Base-by-base conservation (phyloP, 2,888 invertebrate species). In the Leptinotarsa peninsularis region DNA sequence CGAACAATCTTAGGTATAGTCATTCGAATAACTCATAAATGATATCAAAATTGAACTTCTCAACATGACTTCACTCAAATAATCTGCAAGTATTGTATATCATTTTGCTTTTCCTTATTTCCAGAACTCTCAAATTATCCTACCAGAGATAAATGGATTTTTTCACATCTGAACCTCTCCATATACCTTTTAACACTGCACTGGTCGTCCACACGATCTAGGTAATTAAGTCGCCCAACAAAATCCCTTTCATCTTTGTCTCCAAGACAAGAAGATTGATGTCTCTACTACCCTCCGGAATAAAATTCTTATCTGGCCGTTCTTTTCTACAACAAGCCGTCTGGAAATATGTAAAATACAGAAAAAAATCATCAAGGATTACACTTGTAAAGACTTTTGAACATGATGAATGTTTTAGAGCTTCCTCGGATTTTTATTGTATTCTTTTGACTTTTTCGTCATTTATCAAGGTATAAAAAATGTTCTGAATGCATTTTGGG, bases 331-430 rank as follows among this genome's bases (percentile, higher is more conserved):
- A 63, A 67, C 71, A 70, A 71, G 67, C 63, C 76, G 60, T 68
- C 67, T 71, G 73, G 71, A 74, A 74, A 73, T 75, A 73, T 76
- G 76, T 78, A 76, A 76, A 77, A 77, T 77, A 75, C 73, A 72
- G 73, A 76, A 76, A 52, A 73, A 76, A 77, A 73, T 74, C 78
- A 76, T 75, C 75, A 73, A 27, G 72, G 75, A 72, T 79, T 75
- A 76, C 75, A 72, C 75, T 75, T 72, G 76, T 66, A 75, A 76
- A 72, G 63, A 71, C 75, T 75, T 73, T 76, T 77, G 75, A 77
- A 76, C 76, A 79, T 76, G 79, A 79, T 79, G 75, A 79, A 79
- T 79, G 79, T 74, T 76, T 74, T 73, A 78, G 75, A 75, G 67
- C 73, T 77, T 76, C 72, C 74, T 73, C 69, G 52, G 67, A 68